Percentiles rank a stretch among this genome's conserved stretches.
These are phyloP conservation scores for Lucifuga dentata DNA, from an alignment of 2,113 vertebrate genomes.

Conservation along the genomic window DNA sequence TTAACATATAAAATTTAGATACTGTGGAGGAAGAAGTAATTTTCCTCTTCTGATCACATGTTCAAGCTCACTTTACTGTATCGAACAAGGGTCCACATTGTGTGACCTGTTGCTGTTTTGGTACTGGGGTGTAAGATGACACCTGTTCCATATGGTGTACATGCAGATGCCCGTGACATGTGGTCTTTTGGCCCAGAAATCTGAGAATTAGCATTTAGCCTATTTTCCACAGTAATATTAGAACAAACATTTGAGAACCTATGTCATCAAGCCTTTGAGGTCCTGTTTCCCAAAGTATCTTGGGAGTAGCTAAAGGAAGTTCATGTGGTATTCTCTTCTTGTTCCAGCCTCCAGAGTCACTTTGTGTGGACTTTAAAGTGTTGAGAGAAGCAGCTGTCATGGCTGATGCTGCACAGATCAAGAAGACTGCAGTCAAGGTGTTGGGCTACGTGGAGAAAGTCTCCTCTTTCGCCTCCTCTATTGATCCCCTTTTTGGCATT, in stretches of 20 bases:
- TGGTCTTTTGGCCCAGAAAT: conserved; percentile 5
- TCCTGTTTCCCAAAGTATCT: neutral
- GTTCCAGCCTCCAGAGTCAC: conserved; percentile 29
- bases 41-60: neutral
- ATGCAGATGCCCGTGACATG: conserved; percentile 42
- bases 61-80: neutral
- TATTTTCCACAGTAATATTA: neutral
- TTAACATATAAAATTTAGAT: no score
- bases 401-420: conserved; percentile 72
- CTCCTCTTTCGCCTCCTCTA: conserved; percentile 82
- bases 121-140: conserved; percentile 39
- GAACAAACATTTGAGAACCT: neutral
- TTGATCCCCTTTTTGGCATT: conserved; percentile 83
- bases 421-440: conserved; percentile 74
- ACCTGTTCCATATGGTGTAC: conserved; percentile 10
- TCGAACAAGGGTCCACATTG: conserved; percentile 2
- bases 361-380: conserved; percentile 8
- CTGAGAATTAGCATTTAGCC: neutral
- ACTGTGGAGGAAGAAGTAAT: neutral
- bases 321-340: neutral
- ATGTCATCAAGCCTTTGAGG: neutral
- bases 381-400: conserved; percentile 61
- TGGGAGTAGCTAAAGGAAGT: neutral
- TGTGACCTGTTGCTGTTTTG: conserved; percentile 25
- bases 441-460: conserved; percentile 82